Evolutionary conservation across 2,113 vertebrate genomes (phyloP).

Genomic region (Plecotus auritus): DNA sequence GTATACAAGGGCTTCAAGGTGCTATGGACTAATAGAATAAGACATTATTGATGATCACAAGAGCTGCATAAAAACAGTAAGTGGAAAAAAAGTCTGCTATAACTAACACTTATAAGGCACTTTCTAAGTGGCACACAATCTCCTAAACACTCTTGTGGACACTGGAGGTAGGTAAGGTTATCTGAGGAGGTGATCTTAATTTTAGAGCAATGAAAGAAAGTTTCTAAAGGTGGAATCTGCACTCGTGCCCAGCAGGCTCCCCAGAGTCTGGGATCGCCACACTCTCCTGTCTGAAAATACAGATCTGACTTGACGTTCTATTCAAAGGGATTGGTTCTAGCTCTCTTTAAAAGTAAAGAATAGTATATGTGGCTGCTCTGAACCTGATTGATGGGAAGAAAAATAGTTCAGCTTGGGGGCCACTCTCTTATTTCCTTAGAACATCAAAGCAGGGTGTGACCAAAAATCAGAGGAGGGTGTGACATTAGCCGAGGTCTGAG

Average conservation of each 20-base stretch:
- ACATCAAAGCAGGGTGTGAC: neutral
- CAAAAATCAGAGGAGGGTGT: neutral
- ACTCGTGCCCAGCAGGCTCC: neutral
- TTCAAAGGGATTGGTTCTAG: neutral
- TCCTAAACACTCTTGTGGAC: too few relatives aligned
- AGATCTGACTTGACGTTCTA: neutral
- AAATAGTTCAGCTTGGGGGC: neutral
- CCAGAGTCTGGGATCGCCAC: neutral
- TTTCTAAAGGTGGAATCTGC: neutral
- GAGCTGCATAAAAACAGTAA: neutral
- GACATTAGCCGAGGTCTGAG: neutral
- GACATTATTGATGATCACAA: neutral
- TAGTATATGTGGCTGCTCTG: neutral
- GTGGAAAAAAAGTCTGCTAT: neutral
- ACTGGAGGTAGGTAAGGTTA: neutral
- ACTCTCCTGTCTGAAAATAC: neutral
- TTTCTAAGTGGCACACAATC: neutral
- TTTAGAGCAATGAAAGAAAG: neutral
- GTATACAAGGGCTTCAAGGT: neutral
- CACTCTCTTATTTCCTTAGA: neutral
- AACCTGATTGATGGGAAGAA: neutral
- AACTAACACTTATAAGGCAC: neutral
- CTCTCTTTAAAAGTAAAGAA: neutral
- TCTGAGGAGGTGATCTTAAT: neutral
- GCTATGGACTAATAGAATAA: neutral